Evolutionary conservation across 2,797 vertebrate species (phyloP), one percentile per base, ranked within the genome.

Genomic region (Acridotheres tristis): DNA sequence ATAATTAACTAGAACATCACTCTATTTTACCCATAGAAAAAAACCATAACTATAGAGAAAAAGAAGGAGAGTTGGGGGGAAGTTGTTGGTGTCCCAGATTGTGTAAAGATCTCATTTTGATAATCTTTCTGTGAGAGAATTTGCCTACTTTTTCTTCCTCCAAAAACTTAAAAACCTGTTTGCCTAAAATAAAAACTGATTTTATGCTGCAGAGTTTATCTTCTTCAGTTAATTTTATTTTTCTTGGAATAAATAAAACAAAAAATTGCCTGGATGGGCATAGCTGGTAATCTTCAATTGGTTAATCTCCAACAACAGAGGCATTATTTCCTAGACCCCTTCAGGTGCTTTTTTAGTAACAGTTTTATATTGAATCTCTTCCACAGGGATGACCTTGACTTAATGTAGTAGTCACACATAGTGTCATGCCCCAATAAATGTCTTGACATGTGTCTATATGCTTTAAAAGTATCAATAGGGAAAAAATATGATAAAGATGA

Each of bases 51-150:
- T n/a, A 55, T 4, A 80, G 9, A 4, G 11, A 47, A 1, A 12
- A 26, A 42, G 23, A 16, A 1, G 3, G 5, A 3, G 6, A 8
- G 2, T 40, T 5, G 2, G 5, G 1, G 3, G 4, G 2, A 30
- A 58, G 23, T 58, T 58, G 8, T 27, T 77, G 11, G 15, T 51
- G 14, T 51, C 12, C 54, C 13, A 7, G 11, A 12, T 38, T 59
- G 29, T 29, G 89, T 18, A 58, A 20, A 66, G 11, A 34, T 19
- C 4, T 67, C 10, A 38, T 80, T 68, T 61, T 23, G 9, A 73
- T 54, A 62, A 32, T 7, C 9, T 68, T 86, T 79, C 25, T 38
- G 11, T 21, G 20, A 84, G 26, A 63, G 26, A 73, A 79, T 65
- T 68, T 89, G 7, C 53, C 25, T 72, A 25, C 16, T 45, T 75